Conservation (phyloP, 2,113 vertebrate species). For the Menura novaehollandiae region DNA sequence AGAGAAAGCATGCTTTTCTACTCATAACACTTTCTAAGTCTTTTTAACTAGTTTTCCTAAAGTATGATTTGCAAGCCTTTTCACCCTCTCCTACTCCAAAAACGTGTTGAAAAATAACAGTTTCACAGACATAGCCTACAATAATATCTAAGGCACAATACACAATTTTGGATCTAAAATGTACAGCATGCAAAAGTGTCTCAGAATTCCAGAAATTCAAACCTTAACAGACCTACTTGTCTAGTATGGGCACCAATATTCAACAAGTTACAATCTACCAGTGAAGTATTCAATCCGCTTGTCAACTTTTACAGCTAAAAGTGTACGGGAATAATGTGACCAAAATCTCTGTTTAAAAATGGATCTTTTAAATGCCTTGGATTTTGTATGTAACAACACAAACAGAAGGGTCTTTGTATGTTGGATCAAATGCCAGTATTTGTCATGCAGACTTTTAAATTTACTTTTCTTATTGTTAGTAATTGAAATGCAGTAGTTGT, state of each 20-base stretch:
- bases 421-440: not conserved
- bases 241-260: accelerated
- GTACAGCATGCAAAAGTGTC: not conserved
- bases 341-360: not conserved
- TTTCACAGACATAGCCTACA: not conserved
- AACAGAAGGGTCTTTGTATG: not conserved
- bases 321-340: not conserved
- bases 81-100: not conserved
- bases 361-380: not conserved
- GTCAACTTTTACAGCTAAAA: not conserved
- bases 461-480: not conserved
- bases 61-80: not conserved
- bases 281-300: not conserved
- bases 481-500: not conserved
- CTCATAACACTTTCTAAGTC: not conserved
- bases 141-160: not conserved
- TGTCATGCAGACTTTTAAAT: not conserved
- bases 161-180: not conserved
- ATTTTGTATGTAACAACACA: not conserved
- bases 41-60: not conserved
- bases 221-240: not conserved
- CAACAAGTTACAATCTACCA: not conserved
- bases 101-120: not conserved
- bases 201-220: not conserved
- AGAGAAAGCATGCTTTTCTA: not conserved